Base-by-base conservation (phyloP, 2,113 vertebrate species). In the Bufo gargarizans region DNA sequence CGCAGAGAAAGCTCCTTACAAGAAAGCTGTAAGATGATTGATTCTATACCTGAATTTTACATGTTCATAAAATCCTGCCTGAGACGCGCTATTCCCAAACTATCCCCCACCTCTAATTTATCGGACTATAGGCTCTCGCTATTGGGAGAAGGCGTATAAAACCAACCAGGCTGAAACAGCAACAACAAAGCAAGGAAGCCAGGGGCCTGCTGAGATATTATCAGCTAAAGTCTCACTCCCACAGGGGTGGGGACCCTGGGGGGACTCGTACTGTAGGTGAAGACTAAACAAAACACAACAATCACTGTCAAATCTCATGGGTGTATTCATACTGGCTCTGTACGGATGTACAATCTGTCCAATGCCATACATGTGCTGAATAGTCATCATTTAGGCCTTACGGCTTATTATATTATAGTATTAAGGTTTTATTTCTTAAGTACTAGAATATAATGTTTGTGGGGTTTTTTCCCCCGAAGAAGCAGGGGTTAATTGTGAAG, bases 121-220 rank as follows among this genome's bases (percentile, higher is more conserved):
- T 17, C 10, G 12, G 67, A 55, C 20, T 71, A 47, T 69, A 55
- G 77, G 47, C 45, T 20, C 61, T 16, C 56, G 67, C 67, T 89
- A 61, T 55, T 45, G 82, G 87, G 81, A 89, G 55, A 78, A 74
- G 50, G 65, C 74, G 61, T 84, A 77, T 84, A 78, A 67, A 89
- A 84, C 59, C 58, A 78, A 59, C 56, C 63, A 74, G 22, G 78
- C 86, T 88, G 67, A 82, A 81, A 69, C 59, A 20, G 58, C 72
- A 89, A 89, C 71, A 89, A 89, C 87, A 89, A 89, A 89, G 87
- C 82, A 84, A 84, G 87, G 87, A 89, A 89, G 56, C 81, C 59
- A 89, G 87, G 87, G 87, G 87, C 87, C 87, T 84, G 71, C 69
- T 89, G 72, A 89, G 87, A 89, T 89, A 74, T 74, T 89, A 89